Evolutionary conservation across 2,113 vertebrate species (phyloP), one percentile per base, ranked within the genome.

Genomic region (Choloepus hoffmanni): DNA sequence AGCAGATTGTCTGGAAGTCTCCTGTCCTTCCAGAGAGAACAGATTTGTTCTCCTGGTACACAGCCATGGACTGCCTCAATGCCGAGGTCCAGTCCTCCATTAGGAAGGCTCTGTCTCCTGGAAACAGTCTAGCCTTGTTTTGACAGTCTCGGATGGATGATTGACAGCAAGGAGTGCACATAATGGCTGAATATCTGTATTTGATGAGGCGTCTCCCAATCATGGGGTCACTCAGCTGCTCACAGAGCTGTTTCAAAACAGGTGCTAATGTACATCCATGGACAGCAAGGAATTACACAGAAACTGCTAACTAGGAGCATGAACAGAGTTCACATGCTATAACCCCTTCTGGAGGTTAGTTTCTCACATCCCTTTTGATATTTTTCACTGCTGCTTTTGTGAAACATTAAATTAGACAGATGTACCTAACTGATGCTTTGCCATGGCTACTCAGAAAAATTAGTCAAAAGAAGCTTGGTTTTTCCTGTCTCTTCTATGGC

Each of bases 161-260:
- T 2, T 84, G 92, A 85, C 68, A 68, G 45, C 0, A 0, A 40
- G 40, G 74, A 73, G 53, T 55, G 88, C 53, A 4, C 55, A 5
- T 30, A 43, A 36, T 26, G 77, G 45, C 55, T 0, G 0, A 2
- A 62, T 1, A 0, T 95, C 30, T 89, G 81, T 60, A 23, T 63
- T 74, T 73, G 85, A 90, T 58, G 77, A 33, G 30, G 40, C 84
- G 68, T 88, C 72, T 60, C 81, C 77, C 82, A 63, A 0, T 53
- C 60, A 0, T 9, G 60, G 84, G 62, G 50, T 95, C 43, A n/a
- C 81, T 85, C 88, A 81, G 88, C 82, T 19, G 50, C 68, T 92
- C 82, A 92, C 55, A 53, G 83, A 95, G 73, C 48, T 48, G 12
- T 93, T 93, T 84, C 63, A 36, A 26, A 94, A 74, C 73, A 92